Percentiles rank a stretch among this genome's conserved stretches.
Evolutionary conservation across 2,113 vertebrate species (phyloP).

Genomic region (Tetrax tetrax): DNA sequence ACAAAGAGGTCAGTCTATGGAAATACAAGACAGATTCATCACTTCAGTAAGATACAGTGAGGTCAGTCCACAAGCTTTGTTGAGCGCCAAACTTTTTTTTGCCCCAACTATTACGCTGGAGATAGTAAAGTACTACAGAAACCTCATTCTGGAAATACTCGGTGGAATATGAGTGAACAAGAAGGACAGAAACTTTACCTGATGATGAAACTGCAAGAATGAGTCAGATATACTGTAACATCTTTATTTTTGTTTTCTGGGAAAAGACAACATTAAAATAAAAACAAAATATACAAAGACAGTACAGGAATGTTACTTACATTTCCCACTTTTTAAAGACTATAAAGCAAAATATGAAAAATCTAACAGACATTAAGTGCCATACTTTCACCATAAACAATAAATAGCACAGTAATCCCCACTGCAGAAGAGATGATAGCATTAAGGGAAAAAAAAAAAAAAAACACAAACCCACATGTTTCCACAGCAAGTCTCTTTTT

Average conservation of each 20-base stretch:
- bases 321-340: neutral
- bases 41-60: neutral
- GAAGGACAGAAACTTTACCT: neutral
- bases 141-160: neutral
- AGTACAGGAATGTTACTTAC: neutral
- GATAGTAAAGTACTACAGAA: neutral
- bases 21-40: neutral
- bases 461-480: neutral
- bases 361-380: neutral
- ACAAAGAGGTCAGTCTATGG: neutral
- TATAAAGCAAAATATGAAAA: neutral
- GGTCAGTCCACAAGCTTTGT: neutral
- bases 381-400: neutral
- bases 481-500: neutral
- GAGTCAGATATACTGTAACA: neutral
- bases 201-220: neutral
- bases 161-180: neutral
- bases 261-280: neutral
- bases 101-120: neutral
- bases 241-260: neutral
- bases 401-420: neutral
- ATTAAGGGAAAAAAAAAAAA: neutral
- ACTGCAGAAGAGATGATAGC: neutral
- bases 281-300: neutral
- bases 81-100: neutral